phyloP scores from a whole-genome alignment of 1,140 invertebrate species.

The Tetranychus cinnabarinus region DNA sequence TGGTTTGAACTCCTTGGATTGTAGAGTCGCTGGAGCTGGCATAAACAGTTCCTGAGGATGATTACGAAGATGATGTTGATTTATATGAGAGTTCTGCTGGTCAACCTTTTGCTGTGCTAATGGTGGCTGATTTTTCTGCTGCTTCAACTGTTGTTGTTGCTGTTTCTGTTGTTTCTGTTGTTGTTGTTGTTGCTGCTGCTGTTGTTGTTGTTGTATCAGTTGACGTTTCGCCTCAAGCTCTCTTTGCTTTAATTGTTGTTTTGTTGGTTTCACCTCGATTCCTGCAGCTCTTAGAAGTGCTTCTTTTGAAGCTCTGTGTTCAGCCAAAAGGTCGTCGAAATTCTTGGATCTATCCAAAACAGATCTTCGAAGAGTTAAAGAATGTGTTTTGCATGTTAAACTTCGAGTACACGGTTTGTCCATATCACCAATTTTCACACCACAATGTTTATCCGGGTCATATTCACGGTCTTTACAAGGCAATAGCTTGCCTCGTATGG shows the following conservation, averaged over 20 bases:
- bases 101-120: not conserved
- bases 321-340: conserved; percentile 50
- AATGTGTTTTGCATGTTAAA: conserved; percentile 58
- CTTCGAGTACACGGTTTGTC: conserved; percentile 50
- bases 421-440: conserved; percentile 39
- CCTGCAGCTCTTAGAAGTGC: conserved; percentile 10
- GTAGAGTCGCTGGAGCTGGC: no score
- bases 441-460: conserved; percentile 55
- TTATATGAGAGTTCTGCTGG: not conserved
- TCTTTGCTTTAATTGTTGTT: conserved; percentile 2
- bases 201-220: conserved; percentile 34
- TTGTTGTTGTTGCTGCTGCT: conserved; percentile 44
- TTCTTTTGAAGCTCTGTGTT: conserved; percentile 41
- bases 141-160: not conserved
- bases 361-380: conserved; percentile 40
- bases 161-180: not conserved
- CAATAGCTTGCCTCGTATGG: conserved; percentile 14
- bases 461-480: conserved; percentile 45
- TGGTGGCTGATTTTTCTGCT: not conserved
- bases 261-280: conserved; percentile 1
- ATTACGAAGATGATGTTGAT: not conserved
- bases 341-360: conserved; percentile 45
- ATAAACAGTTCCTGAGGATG: not conserved
- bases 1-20: no score
- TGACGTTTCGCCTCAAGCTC: conserved; percentile 23